Base-by-base conservation (phyloP, 2,113 vertebrate species). In the Syrmaticus mikado region DNA sequence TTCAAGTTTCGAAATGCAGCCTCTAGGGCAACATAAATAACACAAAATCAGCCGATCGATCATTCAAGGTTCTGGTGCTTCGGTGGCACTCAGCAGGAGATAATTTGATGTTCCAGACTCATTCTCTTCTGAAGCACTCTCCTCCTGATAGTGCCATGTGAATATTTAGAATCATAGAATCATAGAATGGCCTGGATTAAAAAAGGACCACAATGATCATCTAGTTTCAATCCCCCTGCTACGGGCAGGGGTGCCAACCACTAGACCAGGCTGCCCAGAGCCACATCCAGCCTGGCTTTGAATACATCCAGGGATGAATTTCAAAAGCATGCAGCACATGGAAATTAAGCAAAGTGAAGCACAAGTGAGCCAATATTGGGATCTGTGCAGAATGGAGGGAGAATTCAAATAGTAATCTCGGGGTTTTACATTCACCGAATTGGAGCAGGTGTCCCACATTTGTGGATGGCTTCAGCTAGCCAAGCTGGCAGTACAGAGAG, bases 21-120 rank as follows among this genome's bases (percentile, higher is more conserved):
- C 80, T 90, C 92, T 72, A 50, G 77, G 90, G 55, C 76, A 92
- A 58, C n/a, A 82, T 41, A 92, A 92, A 91, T 83, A 83, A 81
- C 64, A 87, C 46, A 72, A 83, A 81, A 24, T 30, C 40, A 27
- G 73, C 13, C 15, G 57, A 81, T 75, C 0, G 9, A 46, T 74
- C 75, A 61, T 45, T 68, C 61, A 65, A 91, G 43, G 65, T 16
- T 88, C 65, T 0, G 1, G 32, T 46, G 71, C 73, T 46, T 86
- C n/a, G 36, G 61, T 76, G 80, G 36, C 40, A 62, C 86, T 82
- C 81, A 82, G 66, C 52, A 48, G 90, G 41, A 92, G 52, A 68
- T 60, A 34, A 80, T 57, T 28, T 27, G 34, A 34, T 50, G 40
- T 77, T 46, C 17, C 4, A 60, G 55, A 50, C 30, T 75, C 65